phyloP scores from a whole-genome alignment of 1,140 invertebrate species.

The Paramacrobiotus metropolitanus region DNA sequence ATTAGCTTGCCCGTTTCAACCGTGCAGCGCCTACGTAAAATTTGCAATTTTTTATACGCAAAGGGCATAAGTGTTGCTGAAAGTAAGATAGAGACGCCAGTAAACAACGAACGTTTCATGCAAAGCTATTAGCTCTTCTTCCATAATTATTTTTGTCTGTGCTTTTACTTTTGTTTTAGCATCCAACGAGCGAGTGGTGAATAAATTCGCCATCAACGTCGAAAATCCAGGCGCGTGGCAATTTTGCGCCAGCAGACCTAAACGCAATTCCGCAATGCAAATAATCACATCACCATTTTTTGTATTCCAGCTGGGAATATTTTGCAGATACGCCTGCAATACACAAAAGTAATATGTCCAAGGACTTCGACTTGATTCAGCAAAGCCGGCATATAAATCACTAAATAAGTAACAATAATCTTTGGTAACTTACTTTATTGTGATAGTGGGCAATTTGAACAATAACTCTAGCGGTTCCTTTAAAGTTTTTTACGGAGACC shows the following conservation, averaged over 20 bases:
- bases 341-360: too few relatives aligned
- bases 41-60: too few relatives aligned
- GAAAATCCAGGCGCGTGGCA: slow-evolving; percentile 35
- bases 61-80: too few relatives aligned
- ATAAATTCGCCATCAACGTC: slow-evolving; percentile 34
- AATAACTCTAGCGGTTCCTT: slow-evolving; percentile 30
- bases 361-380: too few relatives aligned
- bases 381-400: too few relatives aligned
- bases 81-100: too few relatives aligned
- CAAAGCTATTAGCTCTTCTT: too few relatives aligned
- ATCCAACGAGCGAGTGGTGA: slow-evolving; percentile 32
- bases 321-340: slow-evolving; percentile 29
- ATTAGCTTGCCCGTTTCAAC: too few relatives aligned
- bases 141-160: too few relatives aligned
- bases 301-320: slow-evolving; percentile 36
- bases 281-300: slow-evolving; percentile 32
- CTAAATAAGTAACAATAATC: too few relatives aligned
- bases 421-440: slow-evolving; percentile 28
- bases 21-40: too few relatives aligned
- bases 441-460: slow-evolving; percentile 35
- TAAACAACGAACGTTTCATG: too few relatives aligned
- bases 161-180: neutral
- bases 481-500: slow-evolving; percentile 35
- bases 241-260: slow-evolving; percentile 34
- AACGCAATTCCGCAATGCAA: slow-evolving; percentile 31